Percentiles rank a stretch among this genome's conserved stretches.
Conservation (phyloP, 2,113 vertebrate species). For the Sinocyclocheilus grahami region DNA sequence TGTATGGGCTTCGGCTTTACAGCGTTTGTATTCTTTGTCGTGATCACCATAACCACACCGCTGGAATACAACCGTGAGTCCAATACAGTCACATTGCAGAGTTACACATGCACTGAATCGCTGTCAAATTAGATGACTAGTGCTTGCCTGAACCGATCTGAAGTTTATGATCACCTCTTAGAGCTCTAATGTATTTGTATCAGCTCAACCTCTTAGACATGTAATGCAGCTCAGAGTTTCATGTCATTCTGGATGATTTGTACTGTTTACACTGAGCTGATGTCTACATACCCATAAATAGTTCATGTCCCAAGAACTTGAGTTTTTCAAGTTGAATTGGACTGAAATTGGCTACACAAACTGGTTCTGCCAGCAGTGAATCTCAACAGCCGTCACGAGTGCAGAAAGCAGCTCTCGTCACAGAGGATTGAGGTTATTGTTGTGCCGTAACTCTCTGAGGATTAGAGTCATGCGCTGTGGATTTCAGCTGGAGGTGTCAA, state of each 20-base stretch:
- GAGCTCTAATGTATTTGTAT: not conserved
- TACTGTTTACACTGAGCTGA: not conserved
- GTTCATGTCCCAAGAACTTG: not conserved
- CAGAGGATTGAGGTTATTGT: not conserved
- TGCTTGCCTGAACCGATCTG: not conserved
- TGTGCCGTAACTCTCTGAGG: not conserved
- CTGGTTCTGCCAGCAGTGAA: not conserved
- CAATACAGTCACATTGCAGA: not conserved
- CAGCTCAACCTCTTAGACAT: not conserved
- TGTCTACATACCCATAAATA: not conserved
- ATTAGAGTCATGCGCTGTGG: not conserved
- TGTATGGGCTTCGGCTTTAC: constrained; percentile 87
- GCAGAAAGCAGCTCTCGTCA: not conserved
- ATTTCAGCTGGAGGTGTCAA: not conserved
- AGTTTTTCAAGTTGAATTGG: not conserved
- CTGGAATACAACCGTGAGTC: constrained; percentile 83
- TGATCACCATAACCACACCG: constrained; percentile 77
- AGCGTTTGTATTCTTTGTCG: constrained; percentile 84
- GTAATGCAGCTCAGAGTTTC: not conserved
- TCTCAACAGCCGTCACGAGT: constrained; percentile 21
- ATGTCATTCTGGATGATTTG: not conserved
- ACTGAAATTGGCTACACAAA: not conserved
- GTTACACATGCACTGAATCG: not conserved
- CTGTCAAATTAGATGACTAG: not conserved
- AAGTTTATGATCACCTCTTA: not conserved